phyloP scores from a whole-genome alignment of 1,140 invertebrate species.

The Rhyacophila brunnea region DNA sequence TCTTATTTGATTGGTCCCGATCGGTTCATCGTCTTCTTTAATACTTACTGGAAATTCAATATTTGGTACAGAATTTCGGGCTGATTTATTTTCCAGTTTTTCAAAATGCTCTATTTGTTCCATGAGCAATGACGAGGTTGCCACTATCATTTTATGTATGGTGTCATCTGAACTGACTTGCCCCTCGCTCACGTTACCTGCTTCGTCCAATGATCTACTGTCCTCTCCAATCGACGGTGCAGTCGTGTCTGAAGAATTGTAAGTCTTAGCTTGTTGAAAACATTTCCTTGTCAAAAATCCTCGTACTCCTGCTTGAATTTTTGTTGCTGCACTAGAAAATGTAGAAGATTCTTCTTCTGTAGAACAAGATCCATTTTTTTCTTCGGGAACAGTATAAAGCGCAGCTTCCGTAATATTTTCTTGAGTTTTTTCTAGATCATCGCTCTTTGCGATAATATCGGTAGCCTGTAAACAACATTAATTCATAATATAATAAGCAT shows the following conservation, averaged over 20 bases:
- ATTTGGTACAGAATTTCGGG: slow-evolving; percentile 9
- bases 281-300: slow-evolving; percentile 32
- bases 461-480: too few species aligned
- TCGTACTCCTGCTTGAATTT: slow-evolving; percentile 33
- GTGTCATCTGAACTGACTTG: slow-evolving; percentile 16
- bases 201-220: slow-evolving; percentile 31
- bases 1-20: slow-evolving; percentile 13
- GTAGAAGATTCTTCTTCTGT: slow-evolving; percentile 34
- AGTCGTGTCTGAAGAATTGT: slow-evolving; percentile 30
- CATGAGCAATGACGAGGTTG: slow-evolving; percentile 20
- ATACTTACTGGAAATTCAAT: slow-evolving; percentile 19
- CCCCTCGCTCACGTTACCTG: slow-evolving; percentile 14
- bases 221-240: slow-evolving; percentile 34
- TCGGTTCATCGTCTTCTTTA: slow-evolving; percentile 23
- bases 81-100: slow-evolving; percentile 20
- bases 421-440: background rate
- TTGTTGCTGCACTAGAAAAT: slow-evolving; percentile 34
- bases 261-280: slow-evolving; percentile 27
- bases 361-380: slow-evolving; percentile 27
- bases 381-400: slow-evolving; percentile 28
- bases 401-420: slow-evolving; percentile 11
- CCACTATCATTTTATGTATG: slow-evolving; percentile 26
- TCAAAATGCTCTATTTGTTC: slow-evolving; percentile 33
- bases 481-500: too few species aligned
- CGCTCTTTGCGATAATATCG: too few species aligned